A percentile compares a stretch with the other conserved stretches of the same genome.
Conservation (phyloP, 30 jellyfish, hydroid and myxozoan genomes). For the Rhopilema esculentum region DNA sequence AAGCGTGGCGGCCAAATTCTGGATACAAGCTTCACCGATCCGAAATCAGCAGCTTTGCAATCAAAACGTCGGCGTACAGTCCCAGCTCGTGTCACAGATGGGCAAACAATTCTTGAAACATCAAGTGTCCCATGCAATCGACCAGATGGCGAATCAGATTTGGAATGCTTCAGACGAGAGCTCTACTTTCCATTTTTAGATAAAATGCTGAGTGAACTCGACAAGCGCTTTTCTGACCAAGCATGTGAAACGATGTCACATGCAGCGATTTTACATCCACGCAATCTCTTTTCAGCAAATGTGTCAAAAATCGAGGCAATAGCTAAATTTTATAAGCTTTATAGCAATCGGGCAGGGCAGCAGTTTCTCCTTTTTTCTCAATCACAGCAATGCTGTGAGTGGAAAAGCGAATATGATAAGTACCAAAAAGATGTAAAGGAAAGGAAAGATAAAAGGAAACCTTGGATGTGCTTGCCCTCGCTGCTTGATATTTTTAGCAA, state of each 20-base stretch:
- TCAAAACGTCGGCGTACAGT: slow-evolving; percentile 10
- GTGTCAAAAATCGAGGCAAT: slow-evolving; percentile 2
- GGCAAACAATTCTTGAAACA: slow-evolving; percentile 42
- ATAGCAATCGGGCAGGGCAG: slow-evolving; percentile 38
- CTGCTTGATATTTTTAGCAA: slow-evolving; percentile 26
- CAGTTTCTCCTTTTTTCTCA: slow-evolving; percentile 42
- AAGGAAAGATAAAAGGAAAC: slow-evolving; percentile 43
- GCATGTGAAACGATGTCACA: slow-evolving; percentile 51
- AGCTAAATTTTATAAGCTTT: slow-evolving; percentile 27
- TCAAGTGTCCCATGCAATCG: slow-evolving; percentile 35
- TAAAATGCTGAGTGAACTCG: slow-evolving; percentile 26
- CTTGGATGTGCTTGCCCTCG: slow-evolving; percentile 61
- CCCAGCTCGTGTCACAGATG: slow-evolving; percentile 41
- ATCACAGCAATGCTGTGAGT: slow-evolving; percentile 34
- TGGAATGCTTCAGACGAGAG: slow-evolving; percentile 59
- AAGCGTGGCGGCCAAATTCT: slow-evolving; percentile 10
- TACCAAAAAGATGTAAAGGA: slow-evolving; percentile 18
- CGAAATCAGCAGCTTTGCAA: not conserved
- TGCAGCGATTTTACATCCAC: slow-evolving; percentile 52
- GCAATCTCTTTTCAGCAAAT: slow-evolving; percentile 10
- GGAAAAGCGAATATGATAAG: slow-evolving; percentile 32
- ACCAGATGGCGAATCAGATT: slow-evolving; percentile 37
- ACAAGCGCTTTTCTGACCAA: slow-evolving; percentile 44
- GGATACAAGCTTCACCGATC: slow-evolving; percentile 8
- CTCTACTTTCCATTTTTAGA: slow-evolving; percentile 33